Base-by-base conservation (phyloP, 2,888 invertebrate species). In the Lasioglossum oenotherae region DNA sequence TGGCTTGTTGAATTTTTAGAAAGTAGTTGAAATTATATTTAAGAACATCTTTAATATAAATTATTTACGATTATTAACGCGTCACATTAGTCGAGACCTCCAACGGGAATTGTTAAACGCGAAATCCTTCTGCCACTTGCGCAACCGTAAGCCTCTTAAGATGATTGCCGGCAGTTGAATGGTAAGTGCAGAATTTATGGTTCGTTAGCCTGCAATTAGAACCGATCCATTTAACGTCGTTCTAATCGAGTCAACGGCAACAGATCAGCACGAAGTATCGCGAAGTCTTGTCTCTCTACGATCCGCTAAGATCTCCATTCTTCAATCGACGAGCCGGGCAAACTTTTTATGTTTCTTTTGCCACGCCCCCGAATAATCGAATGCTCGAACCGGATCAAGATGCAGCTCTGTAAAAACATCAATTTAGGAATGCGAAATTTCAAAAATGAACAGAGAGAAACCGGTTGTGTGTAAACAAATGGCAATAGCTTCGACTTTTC, bases 151-250 rank as follows among this genome's bases (percentile, higher is more conserved):
- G 67, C 73, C 74, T 67, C 27, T 64, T 14, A 46, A 77, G 80
- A 80, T 77, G 78, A 80, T 83, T 60, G 76, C 49, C 76, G 76
- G 44, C 64, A 76, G 86, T 78, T 82, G 80, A 87, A 79, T 73
- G 74, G 53, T 73, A 78, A 79, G 53, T 73, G 72, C 64, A 53
- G 71, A 88, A 74, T 77, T 90, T 79, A 84, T 75, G 73, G 75
- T 72, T 84, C 81, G 82, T 84, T 84, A 80, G 75, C 57, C 74
- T 35, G 74, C 74, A 85, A 85, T 90, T 90, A 82, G 83, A 85
- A 80, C 49, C 80, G 78, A 82, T 84, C 87, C 82, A 79, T 83
- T 78, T 64, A 60, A 74, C 82, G 78, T 46, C 41, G 12, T 53
- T 78, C 81, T 78, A 83, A 89, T 81, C 80, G 67, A 73, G 72